Evolutionary conservation across 2,888 invertebrate species (phyloP).

Genomic region (Agrochola circellaris): DNA sequence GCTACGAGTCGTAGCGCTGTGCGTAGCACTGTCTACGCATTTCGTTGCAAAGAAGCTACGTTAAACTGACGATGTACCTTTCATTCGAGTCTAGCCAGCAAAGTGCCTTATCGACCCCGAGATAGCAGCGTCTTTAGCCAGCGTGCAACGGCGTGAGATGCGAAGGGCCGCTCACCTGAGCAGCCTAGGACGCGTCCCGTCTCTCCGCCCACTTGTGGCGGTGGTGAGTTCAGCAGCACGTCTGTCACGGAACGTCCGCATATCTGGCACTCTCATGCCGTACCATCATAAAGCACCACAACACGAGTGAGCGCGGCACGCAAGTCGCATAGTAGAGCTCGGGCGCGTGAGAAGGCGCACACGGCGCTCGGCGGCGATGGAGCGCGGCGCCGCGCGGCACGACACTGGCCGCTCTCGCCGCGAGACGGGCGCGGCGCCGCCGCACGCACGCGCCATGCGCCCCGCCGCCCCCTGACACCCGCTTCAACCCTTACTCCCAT

Average conservation of each 20-base stretch:
- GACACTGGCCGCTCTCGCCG: constrained; percentile 77
- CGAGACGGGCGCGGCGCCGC: constrained; percentile 83
- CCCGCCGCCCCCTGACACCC: constrained; percentile 65
- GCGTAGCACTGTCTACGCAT: constrained; percentile 67
- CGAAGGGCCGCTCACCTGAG: constrained; percentile 88
- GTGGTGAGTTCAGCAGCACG: constrained; percentile 77
- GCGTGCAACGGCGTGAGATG: constrained; percentile 80
- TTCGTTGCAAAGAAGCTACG: constrained; percentile 65
- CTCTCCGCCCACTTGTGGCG: constrained; percentile 89
- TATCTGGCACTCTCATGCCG: constrained; percentile 88
- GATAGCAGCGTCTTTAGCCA: constrained; percentile 83
- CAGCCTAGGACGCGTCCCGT: constrained; percentile 82
- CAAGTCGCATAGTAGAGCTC: constrained; percentile 83
- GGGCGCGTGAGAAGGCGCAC: constrained; percentile 71
- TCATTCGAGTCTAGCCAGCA: constrained; percentile 66
- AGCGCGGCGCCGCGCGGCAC: constrained; percentile 82
- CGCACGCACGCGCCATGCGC: constrained; percentile 82
- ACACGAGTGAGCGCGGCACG: constrained; percentile 86
- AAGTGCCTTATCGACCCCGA: constrained; percentile 85
- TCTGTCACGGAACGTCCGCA: constrained; percentile 89
- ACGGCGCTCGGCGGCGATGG: constrained; percentile 70
- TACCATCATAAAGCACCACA: constrained; percentile 90
- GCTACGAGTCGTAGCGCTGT: constrained; percentile 38
- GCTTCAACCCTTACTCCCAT: constrained; percentile 82
- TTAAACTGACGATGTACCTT: constrained; percentile 42